Evolutionary conservation across 2,113 vertebrate species (phyloP).

Genomic region (Lophius piscatorius): DNA sequence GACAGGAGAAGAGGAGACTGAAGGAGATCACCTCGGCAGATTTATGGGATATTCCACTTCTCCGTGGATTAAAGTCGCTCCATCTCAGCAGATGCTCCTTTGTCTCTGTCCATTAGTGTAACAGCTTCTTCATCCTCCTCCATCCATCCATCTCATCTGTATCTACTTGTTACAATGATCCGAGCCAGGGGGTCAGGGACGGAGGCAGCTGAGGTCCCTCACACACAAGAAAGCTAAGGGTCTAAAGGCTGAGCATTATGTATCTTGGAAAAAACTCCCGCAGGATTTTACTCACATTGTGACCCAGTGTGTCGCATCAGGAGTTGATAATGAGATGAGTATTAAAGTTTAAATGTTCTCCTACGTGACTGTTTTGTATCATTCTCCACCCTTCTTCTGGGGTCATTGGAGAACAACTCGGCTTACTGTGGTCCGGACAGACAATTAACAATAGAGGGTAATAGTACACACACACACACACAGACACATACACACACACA

Average conservation of each 20-base stretch:
- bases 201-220: background rate
- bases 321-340: background rate
- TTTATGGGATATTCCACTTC: conserved; percentile 7
- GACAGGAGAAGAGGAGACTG: background rate
- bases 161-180: conserved; percentile 49
- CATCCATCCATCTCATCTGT: conserved; percentile 49
- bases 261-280: too few relatives aligned
- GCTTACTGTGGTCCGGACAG: conserved; percentile 31
- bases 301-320: too few relatives aligned
- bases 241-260: too few relatives aligned
- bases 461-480: conserved; percentile 9
- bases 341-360: background rate
- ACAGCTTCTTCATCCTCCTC: conserved; percentile 49
- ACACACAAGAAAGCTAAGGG: too few relatives aligned
- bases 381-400: conserved; percentile 31
- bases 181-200: conserved; percentile 28
- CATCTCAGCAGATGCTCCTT: conserved; percentile 55
- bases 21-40: conserved; percentile 2
- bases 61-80: conserved; percentile 41
- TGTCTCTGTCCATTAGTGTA: conserved; percentile 59
- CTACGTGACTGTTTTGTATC: conserved; percentile 22
- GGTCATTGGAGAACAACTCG: conserved; percentile 40
- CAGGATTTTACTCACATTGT: too few relatives aligned
- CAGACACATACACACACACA: conserved; percentile 8
- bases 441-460: conserved; percentile 73